A percentile compares a stretch with the other conserved stretches of the same genome.
Conservation (phyloP, 2,113 vertebrate species). For the Catharus minimus region DNA sequence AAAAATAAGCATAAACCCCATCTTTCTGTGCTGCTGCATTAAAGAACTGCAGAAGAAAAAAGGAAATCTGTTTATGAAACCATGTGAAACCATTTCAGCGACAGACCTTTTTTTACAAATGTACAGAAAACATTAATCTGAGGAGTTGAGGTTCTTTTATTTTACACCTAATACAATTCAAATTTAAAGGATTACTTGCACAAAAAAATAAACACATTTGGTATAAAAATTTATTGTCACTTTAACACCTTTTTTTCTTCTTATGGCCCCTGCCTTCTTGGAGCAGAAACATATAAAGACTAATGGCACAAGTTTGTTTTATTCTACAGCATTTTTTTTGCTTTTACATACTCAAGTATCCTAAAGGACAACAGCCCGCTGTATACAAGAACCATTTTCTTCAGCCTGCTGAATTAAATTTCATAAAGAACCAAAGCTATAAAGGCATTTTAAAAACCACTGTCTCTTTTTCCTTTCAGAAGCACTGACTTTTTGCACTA, state of each 20-base stretch:
- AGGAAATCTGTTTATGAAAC: background rate
- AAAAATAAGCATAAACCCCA: background rate
- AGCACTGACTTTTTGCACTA: constrained; percentile 76
- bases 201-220: constrained; percentile 88
- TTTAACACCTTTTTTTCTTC: constrained; percentile 76
- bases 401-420: constrained; percentile 85
- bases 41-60: background rate
- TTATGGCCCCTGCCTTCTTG: constrained; percentile 74
- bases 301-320: constrained; percentile 76
- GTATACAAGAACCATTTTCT: constrained; percentile 79
- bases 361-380: constrained; percentile 80
- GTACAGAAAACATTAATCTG: constrained; percentile 61
- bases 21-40: background rate
- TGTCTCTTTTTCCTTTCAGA: constrained; percentile 67
- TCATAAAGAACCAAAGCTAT: constrained; percentile 81
- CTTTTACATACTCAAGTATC: constrained; percentile 77
- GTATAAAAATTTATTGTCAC: constrained; percentile 87
- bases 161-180: constrained; percentile 85
- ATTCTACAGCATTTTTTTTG: constrained; percentile 74
- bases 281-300: constrained; percentile 85
- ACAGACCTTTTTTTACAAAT: constrained; percentile 9
- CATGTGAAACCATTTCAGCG: background rate
- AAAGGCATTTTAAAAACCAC: constrained; percentile 82
- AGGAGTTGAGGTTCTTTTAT: constrained; percentile 71
- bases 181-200: constrained; percentile 84